Evolutionary conservation across 2,888 invertebrate genomes (phyloP).

Genomic region (Acrobasis suavella): DNA sequence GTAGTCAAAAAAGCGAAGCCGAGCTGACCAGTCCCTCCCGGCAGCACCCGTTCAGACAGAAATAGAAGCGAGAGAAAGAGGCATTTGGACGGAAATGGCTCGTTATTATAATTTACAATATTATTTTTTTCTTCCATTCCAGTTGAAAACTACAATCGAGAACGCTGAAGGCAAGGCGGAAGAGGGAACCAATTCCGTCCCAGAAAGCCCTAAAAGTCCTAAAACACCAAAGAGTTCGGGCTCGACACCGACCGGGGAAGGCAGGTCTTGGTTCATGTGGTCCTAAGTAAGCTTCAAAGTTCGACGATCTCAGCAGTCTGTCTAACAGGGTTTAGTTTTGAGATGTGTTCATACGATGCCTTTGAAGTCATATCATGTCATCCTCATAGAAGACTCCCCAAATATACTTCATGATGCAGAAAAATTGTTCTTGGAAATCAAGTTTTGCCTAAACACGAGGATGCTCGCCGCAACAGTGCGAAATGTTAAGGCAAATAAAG

Average conservation of each 20-base stretch:
- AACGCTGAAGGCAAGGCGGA: slow-evolving; percentile 45
- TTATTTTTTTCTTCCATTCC: slow-evolving; percentile 33
- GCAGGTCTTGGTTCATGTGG: slow-evolving; percentile 82
- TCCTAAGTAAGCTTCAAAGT: slow-evolving; percentile 52
- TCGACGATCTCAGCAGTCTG: slow-evolving; percentile 37
- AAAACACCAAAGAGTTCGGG: slow-evolving; percentile 55
- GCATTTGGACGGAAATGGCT: too few relatives aligned
- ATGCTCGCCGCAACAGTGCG: too few relatives aligned
- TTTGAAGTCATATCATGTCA: slow-evolving; percentile 34
- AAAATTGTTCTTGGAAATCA: background rate
- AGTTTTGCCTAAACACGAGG: too few relatives aligned
- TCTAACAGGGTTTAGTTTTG: slow-evolving; percentile 42
- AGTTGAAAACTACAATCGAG: slow-evolving; percentile 67
- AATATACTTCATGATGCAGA: background rate
- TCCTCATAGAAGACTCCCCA: slow-evolving; percentile 6
- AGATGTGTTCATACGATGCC: slow-evolving; percentile 50
- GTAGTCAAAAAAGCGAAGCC: too few relatives aligned
- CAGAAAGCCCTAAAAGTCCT: slow-evolving; percentile 57
- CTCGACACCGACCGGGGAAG: slow-evolving; percentile 63
- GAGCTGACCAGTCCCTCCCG: too few relatives aligned
- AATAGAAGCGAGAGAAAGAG: background rate
- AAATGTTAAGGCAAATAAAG: too few relatives aligned
- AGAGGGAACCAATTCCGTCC: slow-evolving; percentile 49
- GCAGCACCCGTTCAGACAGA: too few relatives aligned
- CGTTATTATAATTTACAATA: too few relatives aligned